These are phyloP conservation scores for Macrostomum cliftonense DNA, from an alignment of 2,888 invertebrate genomes.

Conservation along the genomic window DNA sequence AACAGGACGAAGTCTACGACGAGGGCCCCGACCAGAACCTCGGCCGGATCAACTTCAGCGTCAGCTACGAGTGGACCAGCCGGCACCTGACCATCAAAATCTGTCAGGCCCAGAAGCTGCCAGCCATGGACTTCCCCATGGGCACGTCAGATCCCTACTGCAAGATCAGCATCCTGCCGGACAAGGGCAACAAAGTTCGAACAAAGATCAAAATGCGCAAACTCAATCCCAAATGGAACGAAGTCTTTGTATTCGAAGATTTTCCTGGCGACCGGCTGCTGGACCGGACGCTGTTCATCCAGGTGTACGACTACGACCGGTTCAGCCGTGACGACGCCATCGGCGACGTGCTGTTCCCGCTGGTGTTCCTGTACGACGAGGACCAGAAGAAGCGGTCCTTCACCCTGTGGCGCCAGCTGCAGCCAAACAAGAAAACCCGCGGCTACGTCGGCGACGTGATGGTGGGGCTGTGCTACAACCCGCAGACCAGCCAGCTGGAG, in stretches of 20 bases:
- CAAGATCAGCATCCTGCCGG: conserved; percentile 32
- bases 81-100: conserved; percentile 23
- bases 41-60: conserved; percentile 27
- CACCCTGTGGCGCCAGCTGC: conserved; percentile 25
- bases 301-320: conserved; percentile 34
- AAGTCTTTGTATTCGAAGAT: conserved; percentile 41
- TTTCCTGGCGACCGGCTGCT: conserved; percentile 34
- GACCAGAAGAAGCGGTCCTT: conserved; percentile 16
- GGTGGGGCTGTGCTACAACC: conserved; percentile 80
- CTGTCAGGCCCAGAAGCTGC: conserved; percentile 26
- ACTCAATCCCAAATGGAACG: conserved; percentile 36
- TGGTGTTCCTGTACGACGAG: conserved; percentile 26
- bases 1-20: too few relatives aligned
- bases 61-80: conserved; percentile 21
- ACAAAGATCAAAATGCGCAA: conserved; percentile 36
- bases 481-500: conserved; percentile 76
- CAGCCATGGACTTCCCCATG: conserved; percentile 32
- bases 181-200: conserved; percentile 31
- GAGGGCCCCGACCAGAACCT: conserved; percentile 20
- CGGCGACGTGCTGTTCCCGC: conserved; percentile 26
- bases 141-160: conserved; percentile 38
- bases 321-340: conserved; percentile 31
- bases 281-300: conserved; percentile 31
- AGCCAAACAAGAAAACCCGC: conserved; percentile 20
- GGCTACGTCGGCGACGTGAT: conserved; percentile 39